phyloP scores from a whole-genome alignment of 2,888 invertebrate species.

The Hemicrepidius hirtus region DNA sequence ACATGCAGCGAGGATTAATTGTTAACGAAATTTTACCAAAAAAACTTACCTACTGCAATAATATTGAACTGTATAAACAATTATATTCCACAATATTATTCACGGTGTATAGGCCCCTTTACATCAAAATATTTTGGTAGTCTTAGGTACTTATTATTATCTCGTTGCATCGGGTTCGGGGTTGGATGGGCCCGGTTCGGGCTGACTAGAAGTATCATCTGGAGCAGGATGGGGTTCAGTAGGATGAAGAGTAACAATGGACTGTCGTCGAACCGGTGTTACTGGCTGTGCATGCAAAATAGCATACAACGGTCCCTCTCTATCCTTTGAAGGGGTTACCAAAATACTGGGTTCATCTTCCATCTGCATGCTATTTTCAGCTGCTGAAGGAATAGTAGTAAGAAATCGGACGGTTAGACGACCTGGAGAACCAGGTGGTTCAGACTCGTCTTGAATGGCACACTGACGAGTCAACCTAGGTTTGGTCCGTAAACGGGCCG shows the following conservation, averaged over 20 bases:
- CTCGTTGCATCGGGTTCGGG: conserved; percentile 57
- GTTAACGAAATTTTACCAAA: no score
- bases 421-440: conserved; percentile 78
- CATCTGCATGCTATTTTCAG: conserved; percentile 81
- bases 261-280: conserved; percentile 67
- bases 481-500: conserved; percentile 72
- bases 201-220: conserved; percentile 60
- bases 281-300: conserved; percentile 67
- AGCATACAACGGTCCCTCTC: conserved; percentile 69
- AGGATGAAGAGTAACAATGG: conserved; percentile 70
- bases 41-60: no score
- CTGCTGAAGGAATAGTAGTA: conserved; percentile 84
- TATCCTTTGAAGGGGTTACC: conserved; percentile 67
- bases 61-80: no score
- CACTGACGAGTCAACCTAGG: conserved; percentile 87
- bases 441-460: conserved; percentile 84
- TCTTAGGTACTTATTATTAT: conserved; percentile 60
- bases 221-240: conserved; percentile 60
- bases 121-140: conserved; percentile 59
- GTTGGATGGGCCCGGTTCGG: conserved; percentile 60
- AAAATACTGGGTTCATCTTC: conserved; percentile 76
- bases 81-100: no score
- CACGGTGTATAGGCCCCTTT: no score
- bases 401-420: conserved; percentile 76
- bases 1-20: no score